A percentile compares a stretch with the other conserved stretches of the same genome.
Conservation (phyloP, 1,140 invertebrate genomes). For the Drosophila bipectinata region DNA sequence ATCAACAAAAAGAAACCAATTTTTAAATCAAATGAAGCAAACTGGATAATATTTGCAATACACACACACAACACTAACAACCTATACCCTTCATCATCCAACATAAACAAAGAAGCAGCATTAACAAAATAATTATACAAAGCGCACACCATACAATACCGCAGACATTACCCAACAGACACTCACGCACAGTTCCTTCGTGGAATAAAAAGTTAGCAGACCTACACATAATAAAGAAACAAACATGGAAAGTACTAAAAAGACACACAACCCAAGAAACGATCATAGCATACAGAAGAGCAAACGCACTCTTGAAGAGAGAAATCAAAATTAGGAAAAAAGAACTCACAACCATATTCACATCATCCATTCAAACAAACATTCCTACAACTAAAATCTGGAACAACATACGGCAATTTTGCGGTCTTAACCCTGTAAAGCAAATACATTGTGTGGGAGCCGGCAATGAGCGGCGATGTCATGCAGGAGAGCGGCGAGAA, state of each 20-base stretch:
- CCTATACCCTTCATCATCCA: too few species aligned
- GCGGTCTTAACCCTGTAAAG: not conserved
- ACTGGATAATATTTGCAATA: too few species aligned
- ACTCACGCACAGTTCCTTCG: conserved; percentile 3
- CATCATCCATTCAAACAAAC: conserved; percentile 2
- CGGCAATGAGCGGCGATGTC: too few species aligned
- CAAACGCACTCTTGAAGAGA: not conserved
- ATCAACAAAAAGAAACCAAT: too few species aligned
- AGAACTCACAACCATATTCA: not conserved
- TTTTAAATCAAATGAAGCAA: too few species aligned
- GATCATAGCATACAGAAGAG: not conserved
- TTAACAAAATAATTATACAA: too few species aligned
- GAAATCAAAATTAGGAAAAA: not conserved
- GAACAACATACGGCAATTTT: conserved; percentile 6
- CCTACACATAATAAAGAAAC: not conserved
- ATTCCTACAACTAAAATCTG: conserved; percentile 4
- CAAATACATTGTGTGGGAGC: not conserved
- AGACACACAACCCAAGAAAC: conserved; percentile 2
- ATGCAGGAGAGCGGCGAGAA: too few species aligned
- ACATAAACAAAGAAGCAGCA: too few species aligned
- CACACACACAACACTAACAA: too few species aligned
- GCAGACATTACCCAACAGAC: too few species aligned
- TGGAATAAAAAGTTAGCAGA: conserved; percentile 4
- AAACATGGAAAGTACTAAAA: not conserved
- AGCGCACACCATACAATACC: too few species aligned